Conservation (phyloP, 2,113 vertebrate genomes). For the Phocoena phocoena region DNA sequence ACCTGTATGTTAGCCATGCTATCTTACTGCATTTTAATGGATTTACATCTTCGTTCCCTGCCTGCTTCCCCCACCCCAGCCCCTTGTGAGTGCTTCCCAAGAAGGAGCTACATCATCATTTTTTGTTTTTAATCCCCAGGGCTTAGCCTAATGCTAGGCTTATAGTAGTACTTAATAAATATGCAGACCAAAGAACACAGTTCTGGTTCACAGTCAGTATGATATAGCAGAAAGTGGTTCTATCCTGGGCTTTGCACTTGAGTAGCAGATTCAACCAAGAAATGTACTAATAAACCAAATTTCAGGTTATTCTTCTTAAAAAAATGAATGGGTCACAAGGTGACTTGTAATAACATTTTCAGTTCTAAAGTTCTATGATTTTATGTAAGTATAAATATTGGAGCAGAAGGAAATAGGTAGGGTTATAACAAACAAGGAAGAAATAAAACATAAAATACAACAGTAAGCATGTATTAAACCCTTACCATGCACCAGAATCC, state of each 20-base stretch:
- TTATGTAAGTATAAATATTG: background rate
- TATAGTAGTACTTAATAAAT: background rate
- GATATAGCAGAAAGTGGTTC: background rate
- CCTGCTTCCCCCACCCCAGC: background rate
- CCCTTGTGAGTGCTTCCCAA: background rate
- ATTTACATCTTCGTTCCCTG: background rate
- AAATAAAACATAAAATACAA: background rate
- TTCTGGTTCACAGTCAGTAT: background rate
- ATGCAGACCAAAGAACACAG: background rate
- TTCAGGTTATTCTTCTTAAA: background rate
- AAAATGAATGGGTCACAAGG: background rate
- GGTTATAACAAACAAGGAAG: background rate
- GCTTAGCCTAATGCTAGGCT: background rate
- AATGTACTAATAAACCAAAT: background rate
- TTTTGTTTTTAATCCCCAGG: background rate
- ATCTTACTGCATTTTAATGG: background rate
- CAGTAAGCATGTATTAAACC: background rate
- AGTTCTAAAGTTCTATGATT: constrained; percentile 14
- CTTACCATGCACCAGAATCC: background rate
- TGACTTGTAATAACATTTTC: background rate
- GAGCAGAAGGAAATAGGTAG: background rate
- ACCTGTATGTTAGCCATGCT: background rate
- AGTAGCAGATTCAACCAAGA: background rate
- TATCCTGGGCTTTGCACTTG: background rate
- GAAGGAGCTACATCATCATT: background rate